A percentile compares a stretch with the other conserved stretches of the same genome.
Conservation (phyloP, 2,888 invertebrate species). For the Hymenopus coronatus region DNA sequence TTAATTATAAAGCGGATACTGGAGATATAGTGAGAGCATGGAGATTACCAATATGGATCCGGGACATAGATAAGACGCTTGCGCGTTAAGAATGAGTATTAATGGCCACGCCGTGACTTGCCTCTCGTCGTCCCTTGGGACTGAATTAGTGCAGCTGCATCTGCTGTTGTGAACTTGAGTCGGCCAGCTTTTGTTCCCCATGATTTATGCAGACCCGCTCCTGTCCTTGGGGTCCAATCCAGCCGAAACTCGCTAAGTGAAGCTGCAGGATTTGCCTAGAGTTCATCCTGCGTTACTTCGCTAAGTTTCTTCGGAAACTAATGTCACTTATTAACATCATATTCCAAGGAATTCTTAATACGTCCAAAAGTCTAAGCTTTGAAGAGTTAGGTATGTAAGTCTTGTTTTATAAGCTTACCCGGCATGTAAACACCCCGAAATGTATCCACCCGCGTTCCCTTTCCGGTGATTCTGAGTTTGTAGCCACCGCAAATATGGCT, state of each 20-base stretch:
- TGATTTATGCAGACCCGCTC: background rate
- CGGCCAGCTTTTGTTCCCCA: background rate
- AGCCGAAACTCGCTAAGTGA: background rate
- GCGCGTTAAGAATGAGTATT: background rate
- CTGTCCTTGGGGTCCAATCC: background rate
- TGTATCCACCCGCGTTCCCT: too few species aligned
- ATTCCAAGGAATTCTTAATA: too few species aligned
- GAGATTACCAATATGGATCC: background rate
- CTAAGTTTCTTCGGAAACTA: background rate
- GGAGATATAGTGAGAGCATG: too few species aligned
- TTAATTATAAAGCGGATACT: too few species aligned
- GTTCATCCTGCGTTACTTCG: too few species aligned
- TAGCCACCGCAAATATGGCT: too few species aligned
- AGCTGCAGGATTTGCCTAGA: background rate
- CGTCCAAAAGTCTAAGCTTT: too few species aligned
- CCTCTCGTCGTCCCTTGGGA: background rate
- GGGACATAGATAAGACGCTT: background rate
- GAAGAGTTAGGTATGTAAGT: too few species aligned
- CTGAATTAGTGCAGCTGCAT: background rate
- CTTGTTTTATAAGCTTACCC: too few species aligned
- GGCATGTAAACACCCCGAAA: too few species aligned
- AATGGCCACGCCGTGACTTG: background rate
- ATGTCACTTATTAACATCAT: background rate
- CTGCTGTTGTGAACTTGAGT: background rate
- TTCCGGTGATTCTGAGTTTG: too few species aligned